A percentile compares a stretch with the other conserved stretches of the same genome.
phyloP scores from a whole-genome alignment of 2,113 vertebrate species.

The Anhinga rufa region DNA sequence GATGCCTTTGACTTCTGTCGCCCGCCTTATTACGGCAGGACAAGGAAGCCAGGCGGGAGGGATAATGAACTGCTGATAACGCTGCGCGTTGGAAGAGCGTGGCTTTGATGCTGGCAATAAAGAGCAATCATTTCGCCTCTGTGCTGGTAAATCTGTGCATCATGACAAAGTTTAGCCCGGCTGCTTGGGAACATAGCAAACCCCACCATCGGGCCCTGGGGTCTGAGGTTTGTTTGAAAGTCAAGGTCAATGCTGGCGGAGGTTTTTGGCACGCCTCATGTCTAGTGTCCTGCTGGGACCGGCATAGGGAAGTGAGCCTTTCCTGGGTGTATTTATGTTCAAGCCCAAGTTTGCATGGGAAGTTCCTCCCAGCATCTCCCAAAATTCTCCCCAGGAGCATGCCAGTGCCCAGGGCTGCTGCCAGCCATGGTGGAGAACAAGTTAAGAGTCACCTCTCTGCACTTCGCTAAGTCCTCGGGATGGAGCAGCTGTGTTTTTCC shows the following conservation, averaged over 20 bases:
- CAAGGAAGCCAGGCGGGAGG: background rate
- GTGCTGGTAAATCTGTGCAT: background rate
- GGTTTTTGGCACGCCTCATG: background rate
- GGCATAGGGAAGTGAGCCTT: background rate
- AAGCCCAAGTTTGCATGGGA: background rate
- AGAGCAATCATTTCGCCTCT: background rate
- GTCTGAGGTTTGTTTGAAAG: background rate
- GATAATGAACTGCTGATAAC: constrained; percentile 15
- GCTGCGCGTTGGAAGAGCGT: rapidly evolving
- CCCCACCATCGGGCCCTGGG: background rate
- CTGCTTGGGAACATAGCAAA: background rate
- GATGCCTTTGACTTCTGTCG: constrained; percentile 4
- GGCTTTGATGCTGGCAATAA: background rate
- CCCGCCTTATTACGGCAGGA: background rate
- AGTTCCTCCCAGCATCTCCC: background rate
- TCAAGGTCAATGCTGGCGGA: background rate
- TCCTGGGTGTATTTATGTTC: background rate
- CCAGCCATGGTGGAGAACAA: background rate
- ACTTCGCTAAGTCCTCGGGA: background rate
- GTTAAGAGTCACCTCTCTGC: background rate
- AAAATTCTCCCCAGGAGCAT: background rate
- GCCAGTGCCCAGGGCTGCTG: background rate
- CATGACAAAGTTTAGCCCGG: background rate
- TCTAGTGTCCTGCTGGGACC: background rate
- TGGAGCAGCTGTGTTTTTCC: background rate